These are phyloP conservation scores for Dryas iulia DNA, from an alignment of 1,140 invertebrate genomes.

Conservation along the genomic window DNA sequence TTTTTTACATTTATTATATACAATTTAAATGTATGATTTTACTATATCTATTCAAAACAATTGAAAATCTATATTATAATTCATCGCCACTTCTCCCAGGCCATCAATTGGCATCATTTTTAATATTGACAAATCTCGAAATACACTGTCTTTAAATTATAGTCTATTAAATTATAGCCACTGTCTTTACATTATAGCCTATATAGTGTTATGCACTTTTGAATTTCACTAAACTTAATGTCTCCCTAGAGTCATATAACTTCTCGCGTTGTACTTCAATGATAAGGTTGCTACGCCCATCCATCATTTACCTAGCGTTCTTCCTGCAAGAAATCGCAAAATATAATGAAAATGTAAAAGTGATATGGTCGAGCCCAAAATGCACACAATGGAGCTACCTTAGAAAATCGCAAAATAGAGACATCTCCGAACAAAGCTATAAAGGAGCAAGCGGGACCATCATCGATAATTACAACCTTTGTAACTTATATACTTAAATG, in stretches of 20 bases:
- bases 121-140: too few relatives aligned
- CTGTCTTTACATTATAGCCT: background rate
- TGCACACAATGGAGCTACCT: constrained; percentile 65
- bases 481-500: constrained; percentile 53
- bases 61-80: too few relatives aligned
- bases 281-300: constrained; percentile 52
- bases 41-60: too few relatives aligned
- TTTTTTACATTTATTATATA: too few relatives aligned
- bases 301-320: constrained; percentile 60
- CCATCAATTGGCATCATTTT: too few relatives aligned
- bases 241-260: constrained; percentile 68
- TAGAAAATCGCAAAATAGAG: constrained; percentile 79
- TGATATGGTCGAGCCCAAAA: constrained; percentile 65
- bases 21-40: too few relatives aligned
- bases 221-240: background rate
- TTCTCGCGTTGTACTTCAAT: constrained; percentile 51
- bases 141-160: too few relatives aligned
- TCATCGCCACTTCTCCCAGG: too few relatives aligned
- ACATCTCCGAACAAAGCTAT: constrained; percentile 67
- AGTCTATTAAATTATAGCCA: too few relatives aligned
- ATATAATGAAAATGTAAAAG: constrained; percentile 75
- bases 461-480: constrained; percentile 75
- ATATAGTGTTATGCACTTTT: background rate
- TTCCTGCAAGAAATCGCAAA: constrained; percentile 67
- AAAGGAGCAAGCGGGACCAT: constrained; percentile 64